Base-by-base conservation (phyloP, 2,113 vertebrate genomes). In the Dendropsophus ebraccatus region DNA sequence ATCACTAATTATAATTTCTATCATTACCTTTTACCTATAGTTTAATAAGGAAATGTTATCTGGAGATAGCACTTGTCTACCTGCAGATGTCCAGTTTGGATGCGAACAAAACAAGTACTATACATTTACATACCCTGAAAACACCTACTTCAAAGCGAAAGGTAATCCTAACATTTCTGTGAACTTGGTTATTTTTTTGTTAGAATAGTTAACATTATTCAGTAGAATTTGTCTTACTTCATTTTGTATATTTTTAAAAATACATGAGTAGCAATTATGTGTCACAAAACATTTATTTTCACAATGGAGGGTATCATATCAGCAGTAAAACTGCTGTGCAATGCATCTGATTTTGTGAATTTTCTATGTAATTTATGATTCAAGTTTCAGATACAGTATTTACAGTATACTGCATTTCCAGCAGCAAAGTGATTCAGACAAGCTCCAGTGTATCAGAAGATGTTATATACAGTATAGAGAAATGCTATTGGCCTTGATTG, bases 61-160 rank as follows among this genome's bases (percentile, higher is more conserved):
- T 97, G 88, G 96, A 97, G 90, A 92, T 96, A 87, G 95, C 94
- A 30, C 70, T 95, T 9, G 77, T 93, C 2, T 94, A 92, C 89
- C 90, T 96, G 77, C 86, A 91, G 88, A 79, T 91, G 86, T 88
- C 82, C 32, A 75, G 50, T 47, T 37, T 70, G 82, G 76, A 82
- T 5, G 87, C 54, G 84, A 76, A 82, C 54, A 89, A 73, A 62
- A 88, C 80, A 30, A 89, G 85, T 54, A 30, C 47, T 13, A 49
- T 65, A 58, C 0, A 10, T 73, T 88, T 90, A 86, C 14, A 50
- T 35, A 11, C 78, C 69, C 17, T 28, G 9, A 13, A 35, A 60
- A 47, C 52, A 35, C 62, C n/a, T 5, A 32, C n/a, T 47, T 69
- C 74, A 70, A 84, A 87, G 41, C 11, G n/a, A 76, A 83, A 87